Evolutionary conservation across 2,113 vertebrate genomes (phyloP), one percentile per base, ranked within the genome.

Genomic region (Pedetes capensis): DNA sequence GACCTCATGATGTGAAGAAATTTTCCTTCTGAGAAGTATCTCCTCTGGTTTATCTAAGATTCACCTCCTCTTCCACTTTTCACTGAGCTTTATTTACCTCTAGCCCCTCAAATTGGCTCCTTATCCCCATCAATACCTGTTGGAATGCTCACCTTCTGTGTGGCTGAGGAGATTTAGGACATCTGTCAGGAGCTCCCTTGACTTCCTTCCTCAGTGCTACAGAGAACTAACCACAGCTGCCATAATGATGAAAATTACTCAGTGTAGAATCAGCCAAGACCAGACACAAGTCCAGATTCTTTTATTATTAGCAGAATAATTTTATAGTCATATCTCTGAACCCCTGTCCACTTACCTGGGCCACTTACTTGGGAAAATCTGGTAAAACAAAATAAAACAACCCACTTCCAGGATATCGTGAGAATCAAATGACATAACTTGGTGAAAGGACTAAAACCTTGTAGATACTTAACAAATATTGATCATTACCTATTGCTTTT

Each of bases 1-100:
- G 89, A 97, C 64, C 75, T 91, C 92, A 96, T 12, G n/a, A 42
- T 5, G 3, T 95, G 88, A 93, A 82, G 93, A 93, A 96, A 96
- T 44, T 93, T 84, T 87, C 66, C 75, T 96, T 96, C 93, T 83
- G 57, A 96, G 94, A 95, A 96, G 32, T 51, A 81, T 87, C 72
- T 64, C 13, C 20, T 93, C 29, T 44, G 80, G 32, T 61, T 51
- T 85, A 39, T 57, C 22, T 27, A 75, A 87, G 63, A 63, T 29
- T 27, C 17, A 20, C 64, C 44, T 88, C 22, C 2, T 37, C 34
- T 59, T 29, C 20, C 63, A 87, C 6, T 47, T 37, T 61, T 13
- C 64, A 68, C 39, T 91, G 79, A 96, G 57, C 61, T 76, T 89
- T 29, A 63, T 8, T 79, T 71, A 69, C 42, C 68, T 53, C 81